Evolutionary conservation across 2,797 vertebrate species (phyloP).

Genomic region (Lutjanus argentimaculatus): DNA sequence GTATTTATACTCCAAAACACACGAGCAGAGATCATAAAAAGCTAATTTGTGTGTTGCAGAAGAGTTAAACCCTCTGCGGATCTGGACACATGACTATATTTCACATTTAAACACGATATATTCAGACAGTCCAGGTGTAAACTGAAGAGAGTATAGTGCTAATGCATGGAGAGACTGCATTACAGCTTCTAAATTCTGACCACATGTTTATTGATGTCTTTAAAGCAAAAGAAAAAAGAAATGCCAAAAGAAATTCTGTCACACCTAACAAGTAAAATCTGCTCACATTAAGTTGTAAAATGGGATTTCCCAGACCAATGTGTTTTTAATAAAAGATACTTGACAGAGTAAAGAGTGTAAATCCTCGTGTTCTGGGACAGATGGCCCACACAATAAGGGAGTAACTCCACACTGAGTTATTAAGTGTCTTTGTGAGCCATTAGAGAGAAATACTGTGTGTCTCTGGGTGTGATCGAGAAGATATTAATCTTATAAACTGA

Average conservation of each 20-base stretch:
- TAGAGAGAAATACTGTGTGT: background rate
- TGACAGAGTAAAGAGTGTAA: background rate
- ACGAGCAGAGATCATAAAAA: background rate
- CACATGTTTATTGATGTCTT: background rate
- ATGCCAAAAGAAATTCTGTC: background rate
- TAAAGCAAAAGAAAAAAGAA: background rate
- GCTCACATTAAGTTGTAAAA: background rate
- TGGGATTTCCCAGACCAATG: background rate
- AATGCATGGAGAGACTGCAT: no score
- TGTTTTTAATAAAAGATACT: background rate
- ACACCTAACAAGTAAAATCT: slow-evolving; percentile 10
- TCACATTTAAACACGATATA: background rate
- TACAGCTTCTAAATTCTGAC: no score
- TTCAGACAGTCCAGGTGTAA: background rate
- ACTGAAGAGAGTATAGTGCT: background rate
- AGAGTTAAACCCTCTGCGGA: background rate
- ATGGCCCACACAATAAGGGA: slow-evolving; percentile 17
- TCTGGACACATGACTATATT: background rate
- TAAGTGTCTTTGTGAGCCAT: background rate
- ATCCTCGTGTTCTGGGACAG: background rate
- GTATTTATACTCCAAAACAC: background rate
- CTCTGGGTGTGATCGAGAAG: slow-evolving; percentile 34
- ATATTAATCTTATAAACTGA: slow-evolving; percentile 26
- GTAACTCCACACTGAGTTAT: slow-evolving; percentile 5
- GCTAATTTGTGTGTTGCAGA: no score